A percentile compares a stretch with the other conserved stretches of the same genome.
Conservation (phyloP, 1,140 invertebrate genomes). For the Pachypeltis micranthus region DNA sequence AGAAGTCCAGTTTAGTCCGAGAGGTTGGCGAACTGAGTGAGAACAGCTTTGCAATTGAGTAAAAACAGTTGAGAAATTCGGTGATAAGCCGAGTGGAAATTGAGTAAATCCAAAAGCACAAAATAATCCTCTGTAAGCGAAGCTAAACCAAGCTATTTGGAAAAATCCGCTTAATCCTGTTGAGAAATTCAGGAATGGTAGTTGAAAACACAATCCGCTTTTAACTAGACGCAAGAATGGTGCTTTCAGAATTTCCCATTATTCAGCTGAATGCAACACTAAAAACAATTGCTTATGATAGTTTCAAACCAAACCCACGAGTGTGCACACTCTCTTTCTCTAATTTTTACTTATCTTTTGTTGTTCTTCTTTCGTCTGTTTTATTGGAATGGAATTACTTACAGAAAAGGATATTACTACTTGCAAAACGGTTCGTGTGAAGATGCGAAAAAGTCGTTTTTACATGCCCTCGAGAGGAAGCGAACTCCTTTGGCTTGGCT, state of each 20-base stretch:
- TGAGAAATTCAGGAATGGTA: too few relatives aligned
- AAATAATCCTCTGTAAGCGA: too few relatives aligned
- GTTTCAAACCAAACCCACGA: neutral
- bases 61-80: too few relatives aligned
- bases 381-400: neutral
- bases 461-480: conserved; percentile 18
- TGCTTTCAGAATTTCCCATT: neutral
- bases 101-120: too few relatives aligned
- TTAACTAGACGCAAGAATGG: too few relatives aligned
- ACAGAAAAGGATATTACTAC: conserved; percentile 7
- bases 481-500: conserved; percentile 28
- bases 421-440: neutral
- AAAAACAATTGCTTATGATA: neutral
- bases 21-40: too few relatives aligned
- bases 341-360: neutral
- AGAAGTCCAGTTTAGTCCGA: too few relatives aligned
- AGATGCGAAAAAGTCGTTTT: conserved; percentile 16
- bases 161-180: too few relatives aligned
- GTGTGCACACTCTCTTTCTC: neutral
- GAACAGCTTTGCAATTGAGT: neutral
- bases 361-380: neutral
- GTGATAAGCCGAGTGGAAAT: too few relatives aligned
- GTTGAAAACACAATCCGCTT: too few relatives aligned
- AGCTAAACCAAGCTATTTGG: too few relatives aligned
- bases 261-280: too few relatives aligned